phyloP scores from a whole-genome alignment of 2,113 vertebrate species.

The Edolisoma coerulescens region DNA sequence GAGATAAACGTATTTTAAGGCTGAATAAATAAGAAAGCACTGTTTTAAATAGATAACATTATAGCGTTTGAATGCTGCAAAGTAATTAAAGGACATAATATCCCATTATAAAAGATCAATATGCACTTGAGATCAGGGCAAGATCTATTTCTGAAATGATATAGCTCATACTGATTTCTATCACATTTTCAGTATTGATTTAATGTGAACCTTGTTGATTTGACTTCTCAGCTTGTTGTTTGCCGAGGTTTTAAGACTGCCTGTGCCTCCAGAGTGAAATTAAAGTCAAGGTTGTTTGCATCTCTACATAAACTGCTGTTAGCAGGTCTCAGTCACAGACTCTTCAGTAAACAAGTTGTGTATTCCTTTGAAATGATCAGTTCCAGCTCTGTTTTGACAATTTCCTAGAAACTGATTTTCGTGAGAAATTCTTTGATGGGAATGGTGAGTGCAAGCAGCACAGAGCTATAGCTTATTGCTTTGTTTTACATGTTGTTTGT shows the following conservation, averaged over 20 bases:
- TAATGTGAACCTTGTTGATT: not conserved
- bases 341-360: not conserved
- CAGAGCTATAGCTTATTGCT: not conserved
- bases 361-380: not conserved
- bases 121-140: not conserved
- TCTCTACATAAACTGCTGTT: not conserved
- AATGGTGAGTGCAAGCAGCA: not conserved
- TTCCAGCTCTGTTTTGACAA: not conserved
- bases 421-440: not conserved
- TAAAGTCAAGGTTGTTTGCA: conserved; percentile 7
- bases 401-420: not conserved
- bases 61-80: not conserved
- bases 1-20: not conserved
- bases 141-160: conserved; percentile 33
- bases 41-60: not conserved
- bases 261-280: conserved; percentile 30
- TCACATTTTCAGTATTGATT: conserved; percentile 60
- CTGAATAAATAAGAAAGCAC: not conserved
- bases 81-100: conserved; percentile 47
- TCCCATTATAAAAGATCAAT: conserved; percentile 20
- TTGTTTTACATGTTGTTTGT: not conserved
- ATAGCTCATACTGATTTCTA: conserved; percentile 15
- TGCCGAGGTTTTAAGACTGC: not conserved
- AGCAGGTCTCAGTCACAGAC: not conserved
- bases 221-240: not conserved